Percentiles rank a stretch among this genome's conserved stretches.
phyloP scores from a whole-genome alignment of 2,797 vertebrate species.

The Enteromius afrohamiltoni region DNA sequence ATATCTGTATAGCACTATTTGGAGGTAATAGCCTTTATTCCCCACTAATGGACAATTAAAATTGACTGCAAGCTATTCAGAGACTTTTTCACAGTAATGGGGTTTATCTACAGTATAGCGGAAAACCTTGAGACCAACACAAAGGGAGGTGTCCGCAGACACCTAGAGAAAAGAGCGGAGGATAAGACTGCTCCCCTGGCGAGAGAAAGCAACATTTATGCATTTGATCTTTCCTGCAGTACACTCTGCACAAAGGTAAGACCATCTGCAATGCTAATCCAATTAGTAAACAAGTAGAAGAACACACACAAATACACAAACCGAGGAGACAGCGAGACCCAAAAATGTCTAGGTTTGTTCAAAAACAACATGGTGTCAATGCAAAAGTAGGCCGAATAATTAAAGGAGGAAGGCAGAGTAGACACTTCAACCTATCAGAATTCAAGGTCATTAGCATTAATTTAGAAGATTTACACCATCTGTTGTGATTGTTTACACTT shows the following conservation, averaged over 20 bases:
- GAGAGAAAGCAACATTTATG: constrained; percentile 24
- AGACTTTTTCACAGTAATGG: constrained; percentile 11
- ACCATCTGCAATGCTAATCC: constrained; percentile 46
- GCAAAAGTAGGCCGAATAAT: constrained; percentile 58
- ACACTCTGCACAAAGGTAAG: constrained; percentile 27
- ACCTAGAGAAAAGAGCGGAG: constrained; percentile 6
- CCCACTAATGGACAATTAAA: constrained; percentile 13
- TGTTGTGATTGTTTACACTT: constrained; percentile 92
- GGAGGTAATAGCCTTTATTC: constrained; percentile 6
- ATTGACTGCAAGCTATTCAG: constrained; percentile 31
- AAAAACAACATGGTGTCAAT: constrained; percentile 30
- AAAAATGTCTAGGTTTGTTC: neutral
- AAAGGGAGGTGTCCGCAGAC: neutral
- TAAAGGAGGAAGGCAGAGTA: constrained; percentile 65
- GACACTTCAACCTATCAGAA: constrained; percentile 62
- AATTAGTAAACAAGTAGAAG: constrained; percentile 40
- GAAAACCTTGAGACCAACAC: constrained; percentile 23
- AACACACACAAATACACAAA: constrained; percentile 25
- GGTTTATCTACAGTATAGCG: constrained; percentile 15
- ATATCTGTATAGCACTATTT: neutral
- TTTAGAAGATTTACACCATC: constrained; percentile 82
- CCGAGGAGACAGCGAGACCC: constrained; percentile 15
- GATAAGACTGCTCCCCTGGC: neutral
- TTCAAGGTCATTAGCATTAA: constrained; percentile 86
- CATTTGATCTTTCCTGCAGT: constrained; percentile 34